Conservation (phyloP, 2,888 invertebrate species). For the Coleophora deauratella region DNA sequence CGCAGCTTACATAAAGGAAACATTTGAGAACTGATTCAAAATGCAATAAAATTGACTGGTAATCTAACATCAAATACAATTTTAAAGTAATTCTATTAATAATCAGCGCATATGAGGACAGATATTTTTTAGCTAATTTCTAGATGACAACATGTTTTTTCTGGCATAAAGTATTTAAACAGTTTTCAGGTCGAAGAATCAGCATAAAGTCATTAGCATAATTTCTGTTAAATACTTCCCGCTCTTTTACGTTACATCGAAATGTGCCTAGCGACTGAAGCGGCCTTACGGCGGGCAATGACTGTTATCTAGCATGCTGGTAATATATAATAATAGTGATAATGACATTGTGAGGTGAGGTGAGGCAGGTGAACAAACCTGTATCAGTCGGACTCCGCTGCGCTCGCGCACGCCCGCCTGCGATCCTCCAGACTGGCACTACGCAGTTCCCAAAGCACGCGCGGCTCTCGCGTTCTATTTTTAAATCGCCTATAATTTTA, state of each 20-base stretch:
- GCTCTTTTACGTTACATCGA: conserved; percentile 7
- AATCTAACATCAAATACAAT: too few relatives aligned
- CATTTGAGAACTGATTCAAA: too few relatives aligned
- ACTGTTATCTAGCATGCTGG: conserved; percentile 39
- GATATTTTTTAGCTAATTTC: too few relatives aligned
- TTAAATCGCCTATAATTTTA: conserved; percentile 71
- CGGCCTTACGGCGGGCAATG: conserved; percentile 26
- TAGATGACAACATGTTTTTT: too few relatives aligned
- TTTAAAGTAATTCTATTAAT: too few relatives aligned
- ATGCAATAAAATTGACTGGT: too few relatives aligned
- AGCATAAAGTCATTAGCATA: conserved; percentile 24
- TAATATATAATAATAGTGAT: conserved; percentile 61
- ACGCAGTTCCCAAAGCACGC: conserved; percentile 32
- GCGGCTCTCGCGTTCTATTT: conserved; percentile 48
- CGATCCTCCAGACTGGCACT: conserved; percentile 54
- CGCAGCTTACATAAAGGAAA: too few relatives aligned
- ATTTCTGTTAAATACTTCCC: conserved; percentile 31
- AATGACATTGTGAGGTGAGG: conserved; percentile 62
- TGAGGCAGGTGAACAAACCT: conserved; percentile 65
- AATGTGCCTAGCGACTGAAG: conserved; percentile 9
- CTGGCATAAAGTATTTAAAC: too few relatives aligned
- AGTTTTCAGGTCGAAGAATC: too few relatives aligned
- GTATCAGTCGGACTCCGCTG: conserved; percentile 43
- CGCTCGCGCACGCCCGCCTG: conserved; percentile 61
- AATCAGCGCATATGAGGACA: too few relatives aligned